These are phyloP conservation scores for Valencia hispanica DNA, from an alignment of 2,797 vertebrate genomes.

Conservation along the genomic window DNA sequence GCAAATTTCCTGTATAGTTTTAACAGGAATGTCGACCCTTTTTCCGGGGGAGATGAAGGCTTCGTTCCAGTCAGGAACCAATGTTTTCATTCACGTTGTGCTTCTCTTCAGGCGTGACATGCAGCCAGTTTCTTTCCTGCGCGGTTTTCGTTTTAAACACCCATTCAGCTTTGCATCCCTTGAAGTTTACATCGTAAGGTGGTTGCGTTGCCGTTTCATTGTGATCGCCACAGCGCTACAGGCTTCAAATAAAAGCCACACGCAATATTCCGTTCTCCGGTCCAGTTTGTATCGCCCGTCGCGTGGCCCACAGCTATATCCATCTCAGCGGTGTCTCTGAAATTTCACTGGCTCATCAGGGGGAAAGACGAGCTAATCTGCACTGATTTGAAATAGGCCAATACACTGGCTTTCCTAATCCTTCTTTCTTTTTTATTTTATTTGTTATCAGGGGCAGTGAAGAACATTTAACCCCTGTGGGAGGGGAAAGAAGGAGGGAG, in stretches of 20 bases:
- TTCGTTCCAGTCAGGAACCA: not conserved
- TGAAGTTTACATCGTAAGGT: constrained; percentile 59
- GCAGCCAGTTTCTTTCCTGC: constrained; percentile 26
- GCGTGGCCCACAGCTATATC: constrained; percentile 63
- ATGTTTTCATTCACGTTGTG: constrained; percentile 8
- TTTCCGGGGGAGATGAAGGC: not conserved
- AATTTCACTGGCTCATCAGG: constrained; percentile 74
- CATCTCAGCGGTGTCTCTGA: constrained; percentile 60
- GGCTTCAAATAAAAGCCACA: constrained; percentile 73
- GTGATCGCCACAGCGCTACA: constrained; percentile 68
- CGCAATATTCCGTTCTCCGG: constrained; percentile 74
- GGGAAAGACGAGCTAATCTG: constrained; percentile 81
- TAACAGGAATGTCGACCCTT: constrained; percentile 10
- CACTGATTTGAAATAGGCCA: constrained; percentile 82
- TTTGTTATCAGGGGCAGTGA: constrained; percentile 71
- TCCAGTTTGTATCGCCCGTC: constrained; percentile 58
- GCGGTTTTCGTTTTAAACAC: constrained; percentile 40
- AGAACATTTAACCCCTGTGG: constrained; percentile 73
- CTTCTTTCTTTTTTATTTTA: constrained; percentile 74
- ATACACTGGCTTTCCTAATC: constrained; percentile 81
- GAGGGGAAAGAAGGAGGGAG: constrained; percentile 73
- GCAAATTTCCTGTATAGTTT: not conserved
- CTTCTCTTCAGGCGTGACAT: constrained; percentile 25
- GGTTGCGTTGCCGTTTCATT: constrained; percentile 68
- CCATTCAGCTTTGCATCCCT: constrained; percentile 47